Base-by-base conservation (phyloP, 2,888 invertebrate species). In the Dinocampus coccinellae region DNA sequence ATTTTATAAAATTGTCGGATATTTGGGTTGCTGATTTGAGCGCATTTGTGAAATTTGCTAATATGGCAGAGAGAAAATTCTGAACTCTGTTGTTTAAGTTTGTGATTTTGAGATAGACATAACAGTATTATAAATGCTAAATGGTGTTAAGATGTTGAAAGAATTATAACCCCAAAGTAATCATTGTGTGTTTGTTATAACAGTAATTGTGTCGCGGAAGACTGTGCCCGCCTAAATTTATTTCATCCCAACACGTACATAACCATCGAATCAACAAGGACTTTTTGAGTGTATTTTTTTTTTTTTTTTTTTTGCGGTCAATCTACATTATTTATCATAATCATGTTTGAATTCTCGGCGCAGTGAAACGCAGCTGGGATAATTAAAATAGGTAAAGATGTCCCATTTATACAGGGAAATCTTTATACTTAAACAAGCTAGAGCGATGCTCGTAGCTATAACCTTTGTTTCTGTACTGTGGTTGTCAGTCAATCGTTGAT, bases 61-160 rank as follows among this genome's bases (percentile, higher is more conserved):
- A 84, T 82, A 84, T 85, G 85, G 84, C 83, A 47, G 47, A 47
- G 47, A 84, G 85, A 83, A 80, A 79, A 78, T 82, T 80, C 81
- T 82, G 81, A 73, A 80, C 78, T 80, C 76, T 81, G 78, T 84
- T 84, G 83, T 84, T 84, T 81, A 78, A 82, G 81, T 83, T 80
- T 80, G 78, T 79, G 75, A 79, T 67, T 68, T 39, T 69, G n/a
- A 62, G 60, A 66, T 73, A 70, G 42, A 55, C 66, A 73, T 66
- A 70, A 70, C 69, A 74, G 69, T 72, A 74, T 71, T 73, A 70
- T 61, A 42, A 69, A 60, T 76, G 74, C 70, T 70, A 73, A 76
- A 78, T 70, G 75, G 65, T 78, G 76, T 64, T 70, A 74, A 78
- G 76, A 81, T 76, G 80, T 78, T 75, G 64, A 75, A 73, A 68